Evolutionary conservation across 1,140 invertebrate species (phyloP), one percentile per base, ranked within the genome.

Genomic region (Drosophila saltans): DNA sequence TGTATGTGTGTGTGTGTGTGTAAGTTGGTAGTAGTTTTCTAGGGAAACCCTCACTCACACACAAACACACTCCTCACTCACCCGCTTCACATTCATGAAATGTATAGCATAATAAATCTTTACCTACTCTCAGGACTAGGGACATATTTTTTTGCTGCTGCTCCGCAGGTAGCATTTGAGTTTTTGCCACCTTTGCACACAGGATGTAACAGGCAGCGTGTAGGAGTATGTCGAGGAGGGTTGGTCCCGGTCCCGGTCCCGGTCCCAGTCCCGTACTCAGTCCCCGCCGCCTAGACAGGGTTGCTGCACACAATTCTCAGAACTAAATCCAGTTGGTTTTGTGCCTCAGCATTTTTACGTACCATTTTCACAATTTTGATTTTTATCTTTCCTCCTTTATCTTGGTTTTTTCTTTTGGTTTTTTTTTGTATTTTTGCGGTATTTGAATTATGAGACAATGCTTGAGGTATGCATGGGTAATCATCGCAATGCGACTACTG

Each of bases 71-170:
- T 63, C 60, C 57, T 61, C 55, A 58, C 72, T 63, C 72, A 64
- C 72, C 66, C 80, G 78, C 70, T 61, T 78, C 67, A 75, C 80
- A 88, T 88, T 88, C 84, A 88, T 89, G 83, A 88, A 88, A 88
- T 88, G 83, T 88, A 88, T 83, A 88, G 83, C 83, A 88, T 88
- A 88, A 88, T 88, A 88, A 88, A 88, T 88, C 83, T 88, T 83
- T 88, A 77, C 83, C 69, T 75, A 72, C 66, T 82, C 78, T 60
- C 82, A 81, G 73, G 63, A 72, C 72, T 61, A 75, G 67, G 75
- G 75, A 81, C 82, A 88, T 78, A 79, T 76, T 86, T 84, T 80
- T 67, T 64, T 73, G 33, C 57, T 56, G 72, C 56, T 68, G 67
- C 48, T 66, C 75, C 76, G 76, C 83, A 88, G 83, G 83, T 88